A percentile compares a stretch with the other conserved stretches of the same genome.
Evolutionary conservation across 1,140 invertebrate genomes (phyloP).

Genomic region (Calliopsis andreniformis): DNA sequence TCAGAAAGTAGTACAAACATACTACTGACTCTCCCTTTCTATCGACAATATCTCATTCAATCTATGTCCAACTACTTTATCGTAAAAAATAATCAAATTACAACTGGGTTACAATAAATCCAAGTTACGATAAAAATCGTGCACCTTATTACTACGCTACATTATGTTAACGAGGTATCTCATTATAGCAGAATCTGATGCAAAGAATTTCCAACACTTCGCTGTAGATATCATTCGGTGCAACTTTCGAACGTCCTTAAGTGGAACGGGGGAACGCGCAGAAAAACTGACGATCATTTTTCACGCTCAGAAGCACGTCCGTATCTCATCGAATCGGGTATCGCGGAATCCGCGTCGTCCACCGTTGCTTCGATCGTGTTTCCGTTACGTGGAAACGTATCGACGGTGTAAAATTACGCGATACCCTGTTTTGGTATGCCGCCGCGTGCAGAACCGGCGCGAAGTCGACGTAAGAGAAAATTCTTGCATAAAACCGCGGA

Average conservation of each 20-base stretch:
- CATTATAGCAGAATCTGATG: too few species aligned
- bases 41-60: too few species aligned
- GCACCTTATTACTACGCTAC: too few species aligned
- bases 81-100: too few species aligned
- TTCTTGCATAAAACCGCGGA: conserved; percentile 42
- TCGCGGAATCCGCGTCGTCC: neutral
- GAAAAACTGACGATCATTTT: conserved; percentile 1
- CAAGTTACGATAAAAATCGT: too few species aligned
- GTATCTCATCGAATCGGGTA: neutral
- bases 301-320: neutral
- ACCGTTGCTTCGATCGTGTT: conserved; percentile 14
- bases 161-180: too few species aligned
- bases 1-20: too few species aligned
- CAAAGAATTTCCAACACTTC: neutral
- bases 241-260: neutral
- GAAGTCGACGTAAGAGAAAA: conserved; percentile 40
- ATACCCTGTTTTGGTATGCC: conserved; percentile 28
- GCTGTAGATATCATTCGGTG: neutral
- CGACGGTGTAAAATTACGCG: conserved; percentile 37
- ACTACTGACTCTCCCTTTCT: too few species aligned
- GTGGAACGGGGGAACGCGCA: neutral
- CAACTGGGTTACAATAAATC: too few species aligned
- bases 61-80: too few species aligned
- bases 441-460: conserved; percentile 19
- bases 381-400: conserved; percentile 19